These are phyloP conservation scores for Heliconius himera DNA, from an alignment of 1,140 invertebrate genomes.

Conservation along the genomic window DNA sequence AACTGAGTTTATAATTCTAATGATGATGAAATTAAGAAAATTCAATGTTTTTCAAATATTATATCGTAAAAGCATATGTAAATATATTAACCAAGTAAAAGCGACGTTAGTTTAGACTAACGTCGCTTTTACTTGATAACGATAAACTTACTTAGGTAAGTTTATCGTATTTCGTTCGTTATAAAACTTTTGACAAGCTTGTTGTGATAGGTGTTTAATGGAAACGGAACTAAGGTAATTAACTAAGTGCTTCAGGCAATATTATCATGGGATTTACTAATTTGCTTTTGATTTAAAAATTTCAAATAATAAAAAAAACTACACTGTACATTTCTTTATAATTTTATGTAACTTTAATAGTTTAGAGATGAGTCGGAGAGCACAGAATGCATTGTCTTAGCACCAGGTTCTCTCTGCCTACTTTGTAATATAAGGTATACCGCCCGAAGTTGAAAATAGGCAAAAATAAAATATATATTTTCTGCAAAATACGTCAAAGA, in stretches of 20 bases:
- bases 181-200: not conserved
- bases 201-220: constrained; percentile 6
- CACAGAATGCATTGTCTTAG: no score
- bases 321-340: no score
- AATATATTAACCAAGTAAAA: not conserved
- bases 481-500: not conserved
- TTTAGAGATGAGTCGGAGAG: no score
- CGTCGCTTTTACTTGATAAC: no score
- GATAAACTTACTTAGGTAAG: no score
- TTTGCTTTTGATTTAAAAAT: not conserved
- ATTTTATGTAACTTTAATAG: no score
- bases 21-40: not conserved
- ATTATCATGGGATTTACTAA: not conserved
- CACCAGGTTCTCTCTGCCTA: no score
- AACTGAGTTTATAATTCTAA: no score
- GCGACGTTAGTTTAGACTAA: not conserved
- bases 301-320: no score
- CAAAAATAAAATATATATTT: not conserved
- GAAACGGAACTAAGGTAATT: constrained; percentile 8
- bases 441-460: no score
- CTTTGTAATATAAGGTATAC: no score
- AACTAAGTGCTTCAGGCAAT: not conserved
- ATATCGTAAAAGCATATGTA: not conserved
- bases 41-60: not conserved
- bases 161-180: not conserved